Conservation (phyloP, 2,113 vertebrate genomes). For the Megaceryle maxima region DNA sequence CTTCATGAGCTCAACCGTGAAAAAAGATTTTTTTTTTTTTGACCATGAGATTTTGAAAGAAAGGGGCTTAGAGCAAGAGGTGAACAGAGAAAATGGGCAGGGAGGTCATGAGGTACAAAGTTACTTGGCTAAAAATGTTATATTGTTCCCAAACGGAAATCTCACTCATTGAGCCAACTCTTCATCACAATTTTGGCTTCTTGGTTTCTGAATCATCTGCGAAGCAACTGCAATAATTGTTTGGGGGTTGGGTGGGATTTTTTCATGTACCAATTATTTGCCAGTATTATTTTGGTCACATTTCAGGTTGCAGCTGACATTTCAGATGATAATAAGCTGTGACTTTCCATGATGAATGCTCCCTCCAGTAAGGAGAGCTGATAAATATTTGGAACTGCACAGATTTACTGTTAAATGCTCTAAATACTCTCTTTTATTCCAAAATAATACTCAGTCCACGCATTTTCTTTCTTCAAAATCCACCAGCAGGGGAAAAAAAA, state of each 20-base stretch:
- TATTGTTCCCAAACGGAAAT: slow-evolving; percentile 17
- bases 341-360: not conserved
- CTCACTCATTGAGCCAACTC: not conserved
- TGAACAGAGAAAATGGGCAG: not conserved
- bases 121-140: not conserved
- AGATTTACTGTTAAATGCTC: not conserved
- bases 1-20: not conserved
- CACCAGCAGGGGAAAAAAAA: not conserved
- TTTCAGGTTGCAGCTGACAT: not conserved
- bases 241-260: not conserved
- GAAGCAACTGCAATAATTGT: not conserved
- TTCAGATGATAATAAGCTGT: not conserved
- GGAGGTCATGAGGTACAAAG: not conserved
- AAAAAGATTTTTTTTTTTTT: not conserved
- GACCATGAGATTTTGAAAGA: not conserved
- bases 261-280: not conserved
- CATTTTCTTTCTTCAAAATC: not conserved
- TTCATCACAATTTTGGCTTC: not conserved
- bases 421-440: not conserved
- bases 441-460: not conserved
- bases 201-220: slow-evolving; percentile 33
- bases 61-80: not conserved
- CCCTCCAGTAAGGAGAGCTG: not conserved
- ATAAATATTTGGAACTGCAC: not conserved
- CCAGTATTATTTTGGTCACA: not conserved